Evolutionary conservation across 1,140 invertebrate species (phyloP).

Genomic region (Nephila pilipes): DNA sequence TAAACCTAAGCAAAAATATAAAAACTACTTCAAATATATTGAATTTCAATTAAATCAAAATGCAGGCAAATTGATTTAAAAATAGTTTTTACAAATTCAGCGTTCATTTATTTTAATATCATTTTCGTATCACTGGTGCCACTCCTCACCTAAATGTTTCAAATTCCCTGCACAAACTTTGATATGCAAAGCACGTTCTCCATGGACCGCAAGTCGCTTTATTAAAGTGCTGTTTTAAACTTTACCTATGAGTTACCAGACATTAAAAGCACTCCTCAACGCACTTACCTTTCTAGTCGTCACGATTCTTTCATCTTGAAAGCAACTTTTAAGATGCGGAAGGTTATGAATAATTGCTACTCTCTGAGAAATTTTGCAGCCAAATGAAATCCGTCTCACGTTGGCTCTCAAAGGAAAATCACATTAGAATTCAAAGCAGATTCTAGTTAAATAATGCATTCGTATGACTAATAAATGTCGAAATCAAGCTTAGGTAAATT

Average conservation of each 20-base stretch:
- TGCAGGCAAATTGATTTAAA: too few relatives aligned
- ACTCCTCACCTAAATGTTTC: background rate
- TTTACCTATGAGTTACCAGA: too few relatives aligned
- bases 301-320: background rate
- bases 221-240: too few relatives aligned
- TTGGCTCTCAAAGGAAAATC: background rate
- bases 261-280: too few relatives aligned
- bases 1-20: too few relatives aligned
- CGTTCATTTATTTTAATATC: background rate
- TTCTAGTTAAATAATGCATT: background rate
- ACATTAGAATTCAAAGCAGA: background rate
- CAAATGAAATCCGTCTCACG: too few relatives aligned
- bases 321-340: background rate
- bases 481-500: background rate
- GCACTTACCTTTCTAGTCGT: background rate
- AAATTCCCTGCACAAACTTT: background rate
- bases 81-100: too few relatives aligned
- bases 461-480: background rate
- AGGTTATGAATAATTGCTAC: background rate
- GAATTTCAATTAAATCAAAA: too few relatives aligned
- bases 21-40: too few relatives aligned
- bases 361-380: background rate
- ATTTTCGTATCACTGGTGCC: background rate
- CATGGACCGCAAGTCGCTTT: background rate
- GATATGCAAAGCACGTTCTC: background rate